A percentile compares a stretch with the other conserved stretches of the same genome.
phyloP scores from a whole-genome alignment of 2,888 invertebrate genomes.

The Luperina testacea region DNA sequence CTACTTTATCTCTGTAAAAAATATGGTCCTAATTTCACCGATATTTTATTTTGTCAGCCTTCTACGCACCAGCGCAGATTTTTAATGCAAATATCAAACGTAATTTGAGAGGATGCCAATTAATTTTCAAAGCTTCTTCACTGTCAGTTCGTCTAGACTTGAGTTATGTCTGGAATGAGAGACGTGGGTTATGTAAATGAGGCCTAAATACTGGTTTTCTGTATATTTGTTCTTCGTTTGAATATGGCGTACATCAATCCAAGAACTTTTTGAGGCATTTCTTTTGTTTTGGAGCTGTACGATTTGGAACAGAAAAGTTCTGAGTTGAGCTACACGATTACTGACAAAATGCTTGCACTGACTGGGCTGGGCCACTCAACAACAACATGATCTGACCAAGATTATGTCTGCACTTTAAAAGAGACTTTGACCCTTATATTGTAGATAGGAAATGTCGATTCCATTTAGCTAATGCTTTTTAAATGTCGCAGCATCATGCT shows the following conservation, averaged over 20 bases:
- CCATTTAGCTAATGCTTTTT: not conserved
- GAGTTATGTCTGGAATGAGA: conserved; percentile 38
- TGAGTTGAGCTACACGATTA: not conserved
- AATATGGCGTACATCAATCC: not conserved
- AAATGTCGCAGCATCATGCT: no score
- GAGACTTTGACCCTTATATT: not conserved
- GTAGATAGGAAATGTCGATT: not conserved
- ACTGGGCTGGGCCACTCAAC: not conserved
- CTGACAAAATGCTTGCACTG: not conserved
- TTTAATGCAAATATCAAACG: conserved; percentile 23
- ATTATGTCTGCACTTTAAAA: not conserved
- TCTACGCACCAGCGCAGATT: not conserved
- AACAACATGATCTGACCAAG: not conserved
- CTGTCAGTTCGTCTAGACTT: conserved; percentile 53
- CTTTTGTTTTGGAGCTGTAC: conserved; percentile 9
- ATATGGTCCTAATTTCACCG: not conserved
- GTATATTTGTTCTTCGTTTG: conserved; percentile 19
- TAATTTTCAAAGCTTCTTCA: conserved; percentile 32
- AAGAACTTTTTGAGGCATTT: not conserved
- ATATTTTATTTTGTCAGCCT: not conserved
- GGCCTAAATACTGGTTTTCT: conserved; percentile 11
- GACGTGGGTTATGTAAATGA: conserved; percentile 45
- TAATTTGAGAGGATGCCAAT: conserved; percentile 45
- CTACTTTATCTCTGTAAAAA: not conserved
- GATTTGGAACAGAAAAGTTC: not conserved